These are phyloP conservation scores for Ploceus nigricollis DNA, from an alignment of 2,113 vertebrate genomes.

Conservation along the genomic window DNA sequence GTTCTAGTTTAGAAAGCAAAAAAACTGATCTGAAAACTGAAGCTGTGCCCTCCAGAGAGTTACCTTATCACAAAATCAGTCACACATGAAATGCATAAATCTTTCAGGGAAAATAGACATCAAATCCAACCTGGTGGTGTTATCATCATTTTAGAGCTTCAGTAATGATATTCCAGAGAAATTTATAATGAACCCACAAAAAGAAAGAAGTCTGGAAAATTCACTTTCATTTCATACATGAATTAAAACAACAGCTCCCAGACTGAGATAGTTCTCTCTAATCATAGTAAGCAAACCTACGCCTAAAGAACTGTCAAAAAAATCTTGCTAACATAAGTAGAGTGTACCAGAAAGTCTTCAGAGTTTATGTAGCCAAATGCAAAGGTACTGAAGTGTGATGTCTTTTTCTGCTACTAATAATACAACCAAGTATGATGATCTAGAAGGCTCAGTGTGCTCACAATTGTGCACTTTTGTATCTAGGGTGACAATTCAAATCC, in stretches of 20 bases:
- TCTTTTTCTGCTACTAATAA: not conserved
- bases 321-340: not conserved
- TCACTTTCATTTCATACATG: not conserved
- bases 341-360: not conserved
- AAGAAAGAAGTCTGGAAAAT: not conserved
- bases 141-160: not conserved
- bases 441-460: not conserved
- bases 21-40: not conserved
- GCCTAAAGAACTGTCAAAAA: constrained; percentile 14
- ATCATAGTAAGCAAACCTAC: not conserved
- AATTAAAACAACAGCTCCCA: constrained; percentile 1
- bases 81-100: not conserved
- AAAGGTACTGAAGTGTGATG: not conserved
- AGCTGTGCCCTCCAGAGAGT: constrained; percentile 9
- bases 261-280: not conserved
- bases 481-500: not conserved
- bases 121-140: not conserved
- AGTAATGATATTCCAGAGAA: not conserved
- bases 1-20: constrained; percentile 38
- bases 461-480: not conserved
- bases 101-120: not conserved
- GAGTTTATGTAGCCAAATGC: not conserved
- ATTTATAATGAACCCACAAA: not conserved
- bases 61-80: constrained; percentile 26
- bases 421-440: not conserved